Conservation (phyloP, 1,140 invertebrate species). For the Idris sp. region DNA sequence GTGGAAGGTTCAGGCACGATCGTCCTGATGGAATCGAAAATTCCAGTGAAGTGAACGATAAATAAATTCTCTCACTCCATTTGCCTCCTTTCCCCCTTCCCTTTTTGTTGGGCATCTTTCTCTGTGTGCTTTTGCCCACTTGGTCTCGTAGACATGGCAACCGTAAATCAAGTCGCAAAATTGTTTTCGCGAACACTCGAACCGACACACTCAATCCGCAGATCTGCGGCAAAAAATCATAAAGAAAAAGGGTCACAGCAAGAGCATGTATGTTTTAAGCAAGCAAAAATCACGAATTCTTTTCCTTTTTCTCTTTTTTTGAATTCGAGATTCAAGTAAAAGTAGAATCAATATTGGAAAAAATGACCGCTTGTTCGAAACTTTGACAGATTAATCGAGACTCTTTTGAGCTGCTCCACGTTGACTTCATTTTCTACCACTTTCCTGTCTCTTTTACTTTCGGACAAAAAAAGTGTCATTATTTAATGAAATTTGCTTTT, state of each 20-base stretch:
- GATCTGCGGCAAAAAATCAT: slow-evolving; percentile 5
- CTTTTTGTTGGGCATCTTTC: slow-evolving; percentile 17
- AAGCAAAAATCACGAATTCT: slow-evolving; percentile 33
- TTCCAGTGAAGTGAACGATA: slow-evolving; percentile 52
- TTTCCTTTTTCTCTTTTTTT: too few species aligned
- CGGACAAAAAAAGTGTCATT: not conserved
- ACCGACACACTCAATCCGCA: slow-evolving; percentile 20
- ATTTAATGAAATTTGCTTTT: too few species aligned
- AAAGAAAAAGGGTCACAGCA: slow-evolving; percentile 26
- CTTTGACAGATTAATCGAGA: slow-evolving; percentile 48
- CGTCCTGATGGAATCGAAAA: slow-evolving; percentile 54
- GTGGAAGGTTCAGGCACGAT: slow-evolving; percentile 22
- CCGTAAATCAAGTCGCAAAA: slow-evolving; percentile 69
- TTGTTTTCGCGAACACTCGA: slow-evolving; percentile 64
- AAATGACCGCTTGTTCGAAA: slow-evolving; percentile 46
- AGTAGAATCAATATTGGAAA: slow-evolving; percentile 26
- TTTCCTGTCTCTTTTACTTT: slow-evolving; percentile 10
- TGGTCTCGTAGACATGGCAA: slow-evolving; percentile 55
- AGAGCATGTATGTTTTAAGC: slow-evolving; percentile 36
- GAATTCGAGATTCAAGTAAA: slow-evolving; percentile 39
- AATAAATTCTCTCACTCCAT: slow-evolving; percentile 54
- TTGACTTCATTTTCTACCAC: slow-evolving; percentile 22
- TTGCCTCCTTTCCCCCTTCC: slow-evolving; percentile 29
- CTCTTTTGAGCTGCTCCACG: slow-evolving; percentile 23
- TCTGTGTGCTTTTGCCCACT: slow-evolving; percentile 14